Evolutionary conservation across 1,140 invertebrate species (phyloP).

Genomic region (Ectropis grisescens): DNA sequence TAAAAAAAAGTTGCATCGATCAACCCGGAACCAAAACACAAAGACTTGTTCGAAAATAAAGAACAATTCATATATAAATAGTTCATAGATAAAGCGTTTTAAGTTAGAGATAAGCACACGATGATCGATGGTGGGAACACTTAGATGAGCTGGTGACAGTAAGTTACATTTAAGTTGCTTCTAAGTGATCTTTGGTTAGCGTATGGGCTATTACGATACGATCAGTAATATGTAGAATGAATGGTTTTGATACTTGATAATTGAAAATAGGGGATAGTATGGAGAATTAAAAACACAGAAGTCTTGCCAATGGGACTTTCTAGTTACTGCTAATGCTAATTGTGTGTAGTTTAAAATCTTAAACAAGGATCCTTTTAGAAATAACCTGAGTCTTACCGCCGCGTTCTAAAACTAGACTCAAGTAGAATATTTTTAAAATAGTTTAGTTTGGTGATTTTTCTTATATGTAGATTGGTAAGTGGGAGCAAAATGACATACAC

Average conservation of each 20-base stretch:
- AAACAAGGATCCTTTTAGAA: too few relatives aligned
- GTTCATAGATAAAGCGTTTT: conserved; percentile 55
- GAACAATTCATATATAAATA: conserved; percentile 30
- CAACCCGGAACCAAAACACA: conserved; percentile 19
- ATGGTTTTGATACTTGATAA: conserved; percentile 25
- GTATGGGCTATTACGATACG: conserved; percentile 37
- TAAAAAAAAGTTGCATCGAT: conserved; percentile 1
- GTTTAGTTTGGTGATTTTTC: too few relatives aligned
- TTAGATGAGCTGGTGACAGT: conserved; percentile 41
- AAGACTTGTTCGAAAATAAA: conserved; percentile 18
- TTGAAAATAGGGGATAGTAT: conserved; percentile 1
- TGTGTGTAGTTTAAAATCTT: too few relatives aligned
- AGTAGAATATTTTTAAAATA: too few relatives aligned
- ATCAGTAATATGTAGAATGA: conserved; percentile 18
- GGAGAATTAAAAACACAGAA: too few relatives aligned
- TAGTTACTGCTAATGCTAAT: too few relatives aligned
- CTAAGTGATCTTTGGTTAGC: conserved; percentile 30
- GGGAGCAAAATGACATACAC: too few relatives aligned
- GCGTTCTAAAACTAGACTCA: too few relatives aligned
- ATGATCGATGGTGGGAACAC: conserved; percentile 61
- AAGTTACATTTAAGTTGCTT: conserved; percentile 44
- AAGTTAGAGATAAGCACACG: conserved; percentile 37
- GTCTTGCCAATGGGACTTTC: too few relatives aligned
- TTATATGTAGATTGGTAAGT: too few relatives aligned
- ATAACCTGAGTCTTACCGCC: too few relatives aligned